Base-by-base conservation (phyloP, 2,888 invertebrate genomes). In the Drosophila meridionalis region DNA sequence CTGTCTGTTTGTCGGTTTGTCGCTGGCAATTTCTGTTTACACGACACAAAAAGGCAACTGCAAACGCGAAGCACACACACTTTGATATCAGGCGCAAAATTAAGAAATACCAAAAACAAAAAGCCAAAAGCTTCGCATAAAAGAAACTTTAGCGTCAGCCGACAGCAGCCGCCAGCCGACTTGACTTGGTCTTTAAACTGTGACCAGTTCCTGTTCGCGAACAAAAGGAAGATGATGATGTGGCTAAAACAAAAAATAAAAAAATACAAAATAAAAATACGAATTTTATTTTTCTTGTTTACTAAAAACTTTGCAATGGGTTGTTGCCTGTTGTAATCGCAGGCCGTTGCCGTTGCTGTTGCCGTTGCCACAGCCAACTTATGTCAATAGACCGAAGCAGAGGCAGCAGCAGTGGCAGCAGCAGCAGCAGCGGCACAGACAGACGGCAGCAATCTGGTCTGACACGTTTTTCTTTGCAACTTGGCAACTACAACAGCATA, bases 161-260 rank as follows among this genome's bases (percentile, higher is more conserved):
- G 65, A 30, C 48, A 45, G 53, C 65, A 45, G 53, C 65, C 70
- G 62, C 60, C 61, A 65, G 61, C 26, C 47, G 50, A 50, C 50
- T 47, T 68, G 73, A 47, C 50, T 74, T 67, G 70, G 71, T 68
- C 72, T 79, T 75, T 56, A 76, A 76, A 72, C 80, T 78, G 79
- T 82, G 73, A 80, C 86, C 88, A 84, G 88, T 88, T 85, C 89
- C 89, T 88, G 87, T 69, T 88, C 79, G 73, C 77, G 86, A 82
- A 85, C 85, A 88, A 85, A 88, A 85, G 89, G 89, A 85, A 88
- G 85, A 86, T 83, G 84, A 88, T 86, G 81, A 74, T 81, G 79
- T 71, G 70, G 82, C 69, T 79, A 56, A 69, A 56, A 30, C n/a
- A 14, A 77, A 57, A 75, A 50, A 47, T 20, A 77, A 66, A 73